Evolutionary conservation across 2,888 invertebrate species (phyloP), one percentile per base, ranked within the genome.

Genomic region (Cataglyphis cursor): DNA sequence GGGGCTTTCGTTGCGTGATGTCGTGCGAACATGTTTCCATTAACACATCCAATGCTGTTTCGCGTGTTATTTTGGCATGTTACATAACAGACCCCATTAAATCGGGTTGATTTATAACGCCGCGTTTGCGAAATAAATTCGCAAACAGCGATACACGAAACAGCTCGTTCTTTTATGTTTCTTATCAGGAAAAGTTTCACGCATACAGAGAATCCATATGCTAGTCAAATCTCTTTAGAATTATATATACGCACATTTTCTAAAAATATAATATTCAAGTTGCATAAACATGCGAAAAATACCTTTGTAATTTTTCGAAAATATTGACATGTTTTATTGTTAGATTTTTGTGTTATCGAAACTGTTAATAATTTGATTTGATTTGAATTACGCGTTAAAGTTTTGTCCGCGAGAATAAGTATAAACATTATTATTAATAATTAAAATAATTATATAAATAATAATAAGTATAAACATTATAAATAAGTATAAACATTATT

Each of bases 61-160:
- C 76, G 70, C 72, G n/a, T 76, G 78, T 80, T 72, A 72, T 59
- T 73, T 80, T 38, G 78, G 72, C 59, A 15, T 44, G 78, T 80
- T 80, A 80, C 73, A 80, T 80, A 80, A 80, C 59, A 59, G 73
- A 31, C 44, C 35, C 73, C 73, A 59, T 80, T 80, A 80, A 59
- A 72, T 12, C 35, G 12, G 59, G 59, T 59, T 73, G 73, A 73
- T 80, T 80, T 80, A 80, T 80, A 59, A 80, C 41, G 15, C 44
- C 28, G 41, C 57, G 41, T 78, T 78, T 59, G 78, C 35, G 44
- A 80, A 73, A 73, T 44, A 59, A 73, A 44, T 59, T 15, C 57
- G 57, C 41, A 38, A 28, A 35, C 35, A 35, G 24, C 18, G 51
- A 68, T 51, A 28, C 31, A 12, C 0, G 18, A 48, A 31, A 48